Base-by-base conservation (phyloP, 2,113 vertebrate genomes). In the Anthoscopus minutus region DNA sequence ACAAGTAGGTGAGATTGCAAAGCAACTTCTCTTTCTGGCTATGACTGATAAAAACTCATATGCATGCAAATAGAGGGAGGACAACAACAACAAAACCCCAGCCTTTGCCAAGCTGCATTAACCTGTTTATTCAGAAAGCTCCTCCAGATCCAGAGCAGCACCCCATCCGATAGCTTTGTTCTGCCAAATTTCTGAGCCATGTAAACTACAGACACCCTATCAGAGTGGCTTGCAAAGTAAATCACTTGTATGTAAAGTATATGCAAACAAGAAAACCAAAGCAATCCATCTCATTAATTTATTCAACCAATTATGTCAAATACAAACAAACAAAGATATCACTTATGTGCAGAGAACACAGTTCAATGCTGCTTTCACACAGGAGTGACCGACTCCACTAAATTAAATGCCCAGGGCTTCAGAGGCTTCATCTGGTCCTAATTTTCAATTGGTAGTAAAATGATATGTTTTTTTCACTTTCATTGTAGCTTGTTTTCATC, bases 401-500 rank as follows among this genome's bases (percentile, higher is more conserved):
- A 97, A 94, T 96, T 71, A 95, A 97, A 96, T 96, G 96, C 97
- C 96, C 92, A 86, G 78, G 92, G 89, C 86, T 89, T 96, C 94
- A 88, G 35, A 97, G 88, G 60, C 21, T 82, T 98, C 97, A 97
- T 97, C 97, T 98, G 97, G 82, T 97, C 95, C 94, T 96, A 91
- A 97, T 98, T 97, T 98, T 95, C 95, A 92, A 96, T 94, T 21
- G 2, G 84, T 80, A 97, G 91, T 97, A 97, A 98, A 97, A 87
- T 48, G 45, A 96, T 97, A 83, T 24, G 19, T 17, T 93, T 96
- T 81, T 96, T 96, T 89, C 92, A 94, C 92, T 97, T 95, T 94
- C 93, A 94, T 81, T 96, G 94, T 96, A 97, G 96, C 60, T 97
- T 97, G 88, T 97, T 97, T 97, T 96, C 95, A 96, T 96, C 91